Evolutionary conservation across 2,797 vertebrate species (phyloP), one percentile per base, ranked within the genome.

Genomic region (Natrix natrix): DNA sequence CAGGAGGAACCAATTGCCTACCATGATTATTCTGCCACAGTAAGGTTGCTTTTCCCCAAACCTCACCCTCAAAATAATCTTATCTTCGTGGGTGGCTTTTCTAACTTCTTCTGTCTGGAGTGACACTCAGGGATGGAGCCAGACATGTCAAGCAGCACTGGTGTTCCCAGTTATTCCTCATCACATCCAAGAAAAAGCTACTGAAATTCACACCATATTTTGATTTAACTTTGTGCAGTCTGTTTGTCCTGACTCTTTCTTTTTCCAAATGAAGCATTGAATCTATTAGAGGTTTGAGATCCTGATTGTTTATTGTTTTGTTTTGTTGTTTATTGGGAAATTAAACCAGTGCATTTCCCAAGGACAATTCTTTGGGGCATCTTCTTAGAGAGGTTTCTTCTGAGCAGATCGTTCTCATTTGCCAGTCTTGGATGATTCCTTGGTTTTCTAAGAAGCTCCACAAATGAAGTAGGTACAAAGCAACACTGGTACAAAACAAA

Each of bases 1-100:
- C 55, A 95, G 28, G 92, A 60, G 89, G 93, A 94, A 96, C 89
- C 93, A 96, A 96, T 96, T 95, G 95, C 94, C 89, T 88, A 96
- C 95, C 92, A 94, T 95, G 95, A 96, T 91, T 95, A 91, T 94
- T 91, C 83, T 95, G 92, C 91, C 93, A 94, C 91, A 92, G 94
- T 78, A 14, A 93, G 93, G 86, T 87, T 93, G 55, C 28, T 93
- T 95, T 87, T 4, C 37, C 10, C 93, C 95, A 63, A 87, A 48
- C 13, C 8, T n/a, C 32, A 52, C n/a, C 26, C 92, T 96, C 94
- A 89, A 93, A 91, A 91, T 92, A 57, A 94, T 95, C 94, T 88
- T 87, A 94, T 7, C 88, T 94, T 90, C 59, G 20, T 94, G 28
- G 89, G 1, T 20, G 88, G 52, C 4, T 91, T 86, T 88, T 95